Evolutionary conservation across 1,140 invertebrate genomes (phyloP).

Genomic region (Leptinotarsa defecta): DNA sequence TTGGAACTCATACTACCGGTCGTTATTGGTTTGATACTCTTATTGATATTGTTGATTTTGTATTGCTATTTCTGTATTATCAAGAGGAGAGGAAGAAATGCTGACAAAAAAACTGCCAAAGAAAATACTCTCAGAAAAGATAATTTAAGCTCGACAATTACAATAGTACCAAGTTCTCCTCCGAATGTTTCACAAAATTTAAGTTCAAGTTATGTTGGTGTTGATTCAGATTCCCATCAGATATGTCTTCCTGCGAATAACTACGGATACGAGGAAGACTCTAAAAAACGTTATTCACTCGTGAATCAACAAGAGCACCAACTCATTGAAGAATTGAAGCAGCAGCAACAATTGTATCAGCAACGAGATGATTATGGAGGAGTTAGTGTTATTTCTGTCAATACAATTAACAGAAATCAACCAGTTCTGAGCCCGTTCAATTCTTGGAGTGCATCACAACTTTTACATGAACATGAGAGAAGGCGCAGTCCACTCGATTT

Average conservation of each 20-base stretch:
- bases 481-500: constrained; percentile 58
- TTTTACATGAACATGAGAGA: constrained; percentile 65
- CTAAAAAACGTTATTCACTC: constrained; percentile 59
- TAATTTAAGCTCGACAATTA: constrained; percentile 53
- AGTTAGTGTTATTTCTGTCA: constrained; percentile 55
- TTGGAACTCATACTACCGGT: constrained; percentile 57
- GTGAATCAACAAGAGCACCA: constrained; percentile 57
- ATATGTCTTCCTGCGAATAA: constrained; percentile 55
- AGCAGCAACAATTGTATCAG: constrained; percentile 48
- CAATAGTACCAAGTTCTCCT: constrained; percentile 53
- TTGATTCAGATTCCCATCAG: constrained; percentile 54
- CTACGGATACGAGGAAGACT: constrained; percentile 55
- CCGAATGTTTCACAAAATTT: constrained; percentile 41
- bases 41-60: constrained; percentile 53
- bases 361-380: constrained; percentile 49
- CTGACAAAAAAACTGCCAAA: constrained; percentile 43
- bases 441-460: constrained; percentile 64
- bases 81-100: constrained; percentile 43
- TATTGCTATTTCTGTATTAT: constrained; percentile 60
- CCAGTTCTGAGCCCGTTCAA: constrained; percentile 61
- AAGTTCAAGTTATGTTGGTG: constrained; percentile 45
- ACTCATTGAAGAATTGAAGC: constrained; percentile 55
- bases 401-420: constrained; percentile 54
- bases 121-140: constrained; percentile 48
- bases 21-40: constrained; percentile 55